Conservation (phyloP, 1,140 invertebrate genomes). For the Drosophila saltans region DNA sequence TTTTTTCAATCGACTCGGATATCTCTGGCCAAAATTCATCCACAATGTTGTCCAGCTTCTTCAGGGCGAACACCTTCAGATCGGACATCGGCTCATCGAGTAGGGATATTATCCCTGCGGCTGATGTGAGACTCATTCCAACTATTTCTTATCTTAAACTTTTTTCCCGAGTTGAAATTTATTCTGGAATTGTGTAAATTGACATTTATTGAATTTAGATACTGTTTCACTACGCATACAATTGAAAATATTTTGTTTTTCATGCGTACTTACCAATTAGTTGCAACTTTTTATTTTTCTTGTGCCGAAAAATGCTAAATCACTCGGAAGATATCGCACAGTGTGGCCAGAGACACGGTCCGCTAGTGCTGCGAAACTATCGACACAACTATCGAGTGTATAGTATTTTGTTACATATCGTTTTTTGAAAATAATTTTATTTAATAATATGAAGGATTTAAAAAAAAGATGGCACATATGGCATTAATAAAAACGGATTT, state of each 20-base stretch:
- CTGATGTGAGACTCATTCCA: slow-evolving; percentile 84
- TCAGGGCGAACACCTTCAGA: slow-evolving; percentile 95
- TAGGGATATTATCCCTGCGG: slow-evolving; percentile 96
- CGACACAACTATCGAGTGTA: neutral
- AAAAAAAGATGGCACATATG: too few relatives aligned
- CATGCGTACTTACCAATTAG: slow-evolving; percentile 64
- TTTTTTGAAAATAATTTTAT: too few relatives aligned
- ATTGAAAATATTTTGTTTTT: slow-evolving; percentile 7
- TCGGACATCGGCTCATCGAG: slow-evolving; percentile 96
- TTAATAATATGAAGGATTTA: too few relatives aligned
- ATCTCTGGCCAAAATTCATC: slow-evolving; percentile 99
- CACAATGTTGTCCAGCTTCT: slow-evolving; percentile 96
- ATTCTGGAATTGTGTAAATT: slow-evolving; percentile 48
- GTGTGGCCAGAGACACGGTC: slow-evolving; percentile 15
- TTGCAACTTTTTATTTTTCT: slow-evolving; percentile 65
- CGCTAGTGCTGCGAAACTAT: slow-evolving; percentile 37
- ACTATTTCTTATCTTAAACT: slow-evolving; percentile 29
- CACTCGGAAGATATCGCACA: slow-evolving; percentile 45
- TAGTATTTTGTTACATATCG: neutral
- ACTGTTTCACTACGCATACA: neutral
- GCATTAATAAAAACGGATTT: too few relatives aligned
- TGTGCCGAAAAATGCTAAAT: slow-evolving; percentile 80
- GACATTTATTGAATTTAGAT: slow-evolving; percentile 49
- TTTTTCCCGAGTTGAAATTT: slow-evolving; percentile 52
- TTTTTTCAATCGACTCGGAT: slow-evolving; percentile 98